Evolutionary conservation across 2,113 vertebrate genomes (phyloP), one percentile per base, ranked within the genome.

Genomic region (Pangasianodon gigas): DNA sequence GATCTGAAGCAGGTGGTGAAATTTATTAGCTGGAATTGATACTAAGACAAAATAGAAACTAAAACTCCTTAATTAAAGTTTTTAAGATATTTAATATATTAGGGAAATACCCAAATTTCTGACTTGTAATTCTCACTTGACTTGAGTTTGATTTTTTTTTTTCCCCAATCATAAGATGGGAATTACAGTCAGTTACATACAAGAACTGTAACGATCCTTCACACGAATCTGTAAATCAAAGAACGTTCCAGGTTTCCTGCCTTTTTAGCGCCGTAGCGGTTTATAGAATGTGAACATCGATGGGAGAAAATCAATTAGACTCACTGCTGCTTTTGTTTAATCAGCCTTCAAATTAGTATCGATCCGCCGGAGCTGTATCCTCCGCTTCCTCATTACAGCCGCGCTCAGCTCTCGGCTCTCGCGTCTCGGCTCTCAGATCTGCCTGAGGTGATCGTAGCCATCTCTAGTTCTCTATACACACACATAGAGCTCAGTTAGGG

Each of bases 301-400:
- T 74, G 67, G 37, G n/a, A 62, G 67, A 86, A 87, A 90, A 92
- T 90, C 88, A 87, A 90, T 92, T 91, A 85, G 71, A 87, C 52
- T 84, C 89, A 91, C 89, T 62, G 88, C 90, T 80, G 88, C 74
- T 81, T 87, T 86, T 88, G 87, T 88, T 91, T 90, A 91, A 91
- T 90, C 87, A 86, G 83, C 87, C 79, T 81, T 75, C 87, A 82
- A 90, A 91, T 91, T 85, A 56, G 29, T 90, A 91, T 91, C 77
- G 91, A 91, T 90, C 88, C 19, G 3, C n/a, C 58, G 46, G 29
- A 7, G 58, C 77, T 85, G 87, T 29, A 46, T 69, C 46, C 74
- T 84, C 95, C 93, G 93, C 26, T 60, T 87, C 86, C 74, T 87
- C 41, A n/a, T 79, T 77, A 87, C 71, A 60, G 86, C 7, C 24